Percentiles rank a stretch among this genome's conserved stretches.
phyloP scores from a whole-genome alignment of 2,888 invertebrate genomes.

The Phaedon cochleariae region DNA sequence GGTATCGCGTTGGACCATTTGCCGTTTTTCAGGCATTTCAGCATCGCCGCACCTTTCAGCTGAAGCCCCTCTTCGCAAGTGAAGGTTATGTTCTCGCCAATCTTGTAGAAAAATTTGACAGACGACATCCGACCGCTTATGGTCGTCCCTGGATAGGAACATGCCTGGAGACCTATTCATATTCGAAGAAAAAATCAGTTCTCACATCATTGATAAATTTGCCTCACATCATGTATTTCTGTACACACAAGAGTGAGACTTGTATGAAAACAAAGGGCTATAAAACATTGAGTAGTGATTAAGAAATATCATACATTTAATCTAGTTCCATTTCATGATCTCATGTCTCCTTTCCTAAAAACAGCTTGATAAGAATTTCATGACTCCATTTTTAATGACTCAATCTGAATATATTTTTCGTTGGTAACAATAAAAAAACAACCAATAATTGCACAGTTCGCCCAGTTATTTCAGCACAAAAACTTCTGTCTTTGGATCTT shows the following conservation, averaged over 20 bases:
- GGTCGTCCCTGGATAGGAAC: conserved; percentile 87
- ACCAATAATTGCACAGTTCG: too few relatives aligned
- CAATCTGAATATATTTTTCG: not conserved
- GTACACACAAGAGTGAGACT: too few relatives aligned
- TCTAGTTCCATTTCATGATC: not conserved
- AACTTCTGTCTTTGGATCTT: too few relatives aligned
- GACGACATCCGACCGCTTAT: conserved; percentile 87
- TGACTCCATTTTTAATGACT: not conserved
- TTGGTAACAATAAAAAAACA: too few relatives aligned
- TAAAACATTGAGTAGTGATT: too few relatives aligned
- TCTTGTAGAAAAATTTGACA: conserved; percentile 88
- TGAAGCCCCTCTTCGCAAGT: conserved; percentile 81
- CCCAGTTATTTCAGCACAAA: too few relatives aligned
- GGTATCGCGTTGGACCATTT: conserved; percentile 90
- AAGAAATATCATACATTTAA: too few relatives aligned
- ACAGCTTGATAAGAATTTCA: not conserved
- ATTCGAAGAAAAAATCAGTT: conserved; percentile 25
- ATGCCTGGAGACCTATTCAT: conserved; percentile 69
- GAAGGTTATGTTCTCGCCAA: conserved; percentile 85
- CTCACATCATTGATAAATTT: too few relatives aligned
- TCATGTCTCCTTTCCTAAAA: not conserved
- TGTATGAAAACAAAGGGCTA: conserved; percentile 6
- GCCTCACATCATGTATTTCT: too few relatives aligned
- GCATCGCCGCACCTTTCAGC: conserved; percentile 79
- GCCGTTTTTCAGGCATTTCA: conserved; percentile 82